phyloP scores from a whole-genome alignment of 2,797 vertebrate species.

The Siniperca obscura region DNA sequence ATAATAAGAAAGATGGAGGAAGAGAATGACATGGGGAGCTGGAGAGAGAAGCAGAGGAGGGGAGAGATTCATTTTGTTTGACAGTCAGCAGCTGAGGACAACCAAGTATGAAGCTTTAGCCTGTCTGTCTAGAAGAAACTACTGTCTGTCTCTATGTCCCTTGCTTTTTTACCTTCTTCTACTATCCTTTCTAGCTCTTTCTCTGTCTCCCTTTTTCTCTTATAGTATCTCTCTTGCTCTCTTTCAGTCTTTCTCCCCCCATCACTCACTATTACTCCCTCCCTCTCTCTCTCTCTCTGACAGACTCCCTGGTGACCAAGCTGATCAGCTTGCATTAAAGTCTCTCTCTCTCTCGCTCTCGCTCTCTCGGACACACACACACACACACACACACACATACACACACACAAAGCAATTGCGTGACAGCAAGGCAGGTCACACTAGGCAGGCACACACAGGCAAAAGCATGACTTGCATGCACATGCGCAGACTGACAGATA shows the following conservation, averaged over 20 bases:
- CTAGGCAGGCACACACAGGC: conserved; percentile 12
- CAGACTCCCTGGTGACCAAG: conserved; percentile 59
- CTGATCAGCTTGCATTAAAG: conserved; percentile 66
- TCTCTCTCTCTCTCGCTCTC: conserved; percentile 30
- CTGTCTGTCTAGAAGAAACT: background rate
- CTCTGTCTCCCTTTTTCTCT: background rate
- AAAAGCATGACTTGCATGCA: conserved; percentile 56
- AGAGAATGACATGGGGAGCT: conserved; percentile 16
- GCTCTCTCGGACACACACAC: background rate
- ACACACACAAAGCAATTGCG: conserved; percentile 31
- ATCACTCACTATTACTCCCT: conserved; percentile 20
- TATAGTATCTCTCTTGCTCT: background rate
- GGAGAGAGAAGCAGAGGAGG: conserved; percentile 8
- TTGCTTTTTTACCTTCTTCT: background rate
- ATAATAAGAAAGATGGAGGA: background rate
- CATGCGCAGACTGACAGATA: conserved; percentile 50
- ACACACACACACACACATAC: conserved; percentile 9
- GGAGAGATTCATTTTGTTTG: conserved; percentile 41
- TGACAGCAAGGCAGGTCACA: conserved; percentile 51
- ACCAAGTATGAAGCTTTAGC: background rate
- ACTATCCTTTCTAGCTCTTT: background rate
- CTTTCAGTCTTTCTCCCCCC: background rate
- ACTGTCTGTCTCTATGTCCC: background rate
- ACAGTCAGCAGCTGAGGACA: conserved; percentile 29
- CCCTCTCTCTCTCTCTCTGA: conserved; percentile 30